Percentiles rank a stretch among this genome's conserved stretches.
phyloP scores from a whole-genome alignment of 2,888 invertebrate genomes.

The Hyposoter dolosus region DNA sequence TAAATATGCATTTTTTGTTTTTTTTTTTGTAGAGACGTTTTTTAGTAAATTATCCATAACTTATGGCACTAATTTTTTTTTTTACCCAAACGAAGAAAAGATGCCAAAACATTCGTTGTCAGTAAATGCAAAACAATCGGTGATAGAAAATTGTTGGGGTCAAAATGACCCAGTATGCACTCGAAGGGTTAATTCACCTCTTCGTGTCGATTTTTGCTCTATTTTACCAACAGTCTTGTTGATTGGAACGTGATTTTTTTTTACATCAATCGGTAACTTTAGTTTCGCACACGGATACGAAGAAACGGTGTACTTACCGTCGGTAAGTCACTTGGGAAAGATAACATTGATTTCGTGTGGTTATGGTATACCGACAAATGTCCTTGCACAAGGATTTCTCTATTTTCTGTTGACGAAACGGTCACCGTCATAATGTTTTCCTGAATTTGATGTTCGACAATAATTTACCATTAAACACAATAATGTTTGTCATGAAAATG shows the following conservation, averaged over 20 bases:
- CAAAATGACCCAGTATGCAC: too few species aligned
- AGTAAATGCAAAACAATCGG: too few species aligned
- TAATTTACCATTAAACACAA: background rate
- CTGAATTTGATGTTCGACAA: conserved; percentile 11
- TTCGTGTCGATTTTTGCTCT: too few species aligned
- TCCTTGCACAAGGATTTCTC: background rate
- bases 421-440: background rate
- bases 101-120: too few species aligned
- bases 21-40: too few species aligned
- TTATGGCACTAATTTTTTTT: too few species aligned
- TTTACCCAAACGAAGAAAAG: too few species aligned
- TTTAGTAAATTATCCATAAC: too few species aligned
- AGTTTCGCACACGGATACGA: background rate
- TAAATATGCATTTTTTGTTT: too few species aligned
- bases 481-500: background rate
- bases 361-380: background rate
- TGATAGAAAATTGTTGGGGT: too few species aligned
- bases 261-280: background rate
- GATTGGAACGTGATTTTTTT: background rate
- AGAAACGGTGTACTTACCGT: conserved; percentile 10
- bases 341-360: background rate
- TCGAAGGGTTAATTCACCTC: too few species aligned
- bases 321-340: background rate
- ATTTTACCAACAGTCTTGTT: background rate
- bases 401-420: background rate